Conservation (phyloP, 2,113 vertebrate species). For the Scophthalmus maximus region DNA sequence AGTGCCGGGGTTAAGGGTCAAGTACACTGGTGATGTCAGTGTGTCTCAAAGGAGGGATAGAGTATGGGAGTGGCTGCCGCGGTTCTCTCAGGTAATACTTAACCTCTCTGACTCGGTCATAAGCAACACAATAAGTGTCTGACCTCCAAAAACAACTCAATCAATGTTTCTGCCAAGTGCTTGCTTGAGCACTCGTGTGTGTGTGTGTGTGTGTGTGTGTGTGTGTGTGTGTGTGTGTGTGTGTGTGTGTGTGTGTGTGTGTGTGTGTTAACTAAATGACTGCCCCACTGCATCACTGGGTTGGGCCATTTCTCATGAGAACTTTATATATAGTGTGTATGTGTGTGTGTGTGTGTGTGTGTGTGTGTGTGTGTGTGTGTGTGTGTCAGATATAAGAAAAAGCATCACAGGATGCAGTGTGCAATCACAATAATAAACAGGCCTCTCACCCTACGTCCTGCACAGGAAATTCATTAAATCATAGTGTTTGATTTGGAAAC, state of each 20-base stretch:
- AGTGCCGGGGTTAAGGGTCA: slow-evolving; percentile 59
- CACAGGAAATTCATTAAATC: slow-evolving; percentile 86
- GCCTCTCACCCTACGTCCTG: slow-evolving; percentile 73
- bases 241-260: background rate
- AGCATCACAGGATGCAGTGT: slow-evolving; percentile 81
- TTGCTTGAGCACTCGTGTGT: slow-evolving; percentile 22
- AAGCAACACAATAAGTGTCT: slow-evolving; percentile 73
- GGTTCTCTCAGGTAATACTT: slow-evolving; percentile 76
- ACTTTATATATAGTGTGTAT: slow-evolving; percentile 68
- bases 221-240: background rate
- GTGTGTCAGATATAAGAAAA: slow-evolving; percentile 81
- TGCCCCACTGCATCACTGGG: slow-evolving; percentile 60
- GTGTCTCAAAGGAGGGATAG: slow-evolving; percentile 55
- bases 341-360: background rate
- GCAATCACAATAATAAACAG: slow-evolving; percentile 86
- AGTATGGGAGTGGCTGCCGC: slow-evolving; percentile 63
- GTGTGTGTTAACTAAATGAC: slow-evolving; percentile 27
- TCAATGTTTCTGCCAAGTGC: slow-evolving; percentile 68
- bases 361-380: slow-evolving; percentile 24
- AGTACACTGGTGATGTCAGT: slow-evolving; percentile 72
- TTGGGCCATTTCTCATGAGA: slow-evolving; percentile 80
- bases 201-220: background rate
- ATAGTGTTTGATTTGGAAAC: slow-evolving; percentile 85
- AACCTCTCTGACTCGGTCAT: slow-evolving; percentile 69
- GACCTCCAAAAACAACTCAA: slow-evolving; percentile 65